Percentiles rank a stretch among this genome's conserved stretches.
Evolutionary conservation across 92 coral and sea anemone genomes (phyloP).

Genomic region (Parazoanthus darwini): DNA sequence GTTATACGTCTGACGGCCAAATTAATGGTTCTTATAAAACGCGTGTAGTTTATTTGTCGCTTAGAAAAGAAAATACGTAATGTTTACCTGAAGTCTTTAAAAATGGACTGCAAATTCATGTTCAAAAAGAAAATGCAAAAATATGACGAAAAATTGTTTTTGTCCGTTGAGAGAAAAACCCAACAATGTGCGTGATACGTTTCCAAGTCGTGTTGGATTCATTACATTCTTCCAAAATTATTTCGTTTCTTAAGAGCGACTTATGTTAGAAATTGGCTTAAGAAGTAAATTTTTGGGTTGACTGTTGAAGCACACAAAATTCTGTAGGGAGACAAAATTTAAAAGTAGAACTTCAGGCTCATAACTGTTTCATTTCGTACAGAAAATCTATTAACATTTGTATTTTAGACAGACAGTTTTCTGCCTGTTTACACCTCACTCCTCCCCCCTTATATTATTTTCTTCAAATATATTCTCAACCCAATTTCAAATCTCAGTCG

Average conservation of each 20-base stretch:
- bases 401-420: constrained; percentile 24
- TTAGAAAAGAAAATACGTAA: background rate
- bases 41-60: background rate
- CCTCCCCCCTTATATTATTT: constrained; percentile 4
- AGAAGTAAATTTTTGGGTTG: background rate
- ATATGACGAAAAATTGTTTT: background rate
- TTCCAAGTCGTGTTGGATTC: too few relatives aligned
- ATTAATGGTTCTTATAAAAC: too few relatives aligned
- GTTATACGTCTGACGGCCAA: background rate
- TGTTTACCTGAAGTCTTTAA: background rate
- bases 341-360: background rate
- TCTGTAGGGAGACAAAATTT: background rate
- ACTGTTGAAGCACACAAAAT: background rate
- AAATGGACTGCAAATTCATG: background rate
- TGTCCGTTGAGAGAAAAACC: background rate
- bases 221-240: too few relatives aligned
- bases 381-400: constrained; percentile 17
- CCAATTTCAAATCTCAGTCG: background rate
- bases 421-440: background rate
- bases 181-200: background rate
- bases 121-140: too few relatives aligned
- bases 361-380: background rate
- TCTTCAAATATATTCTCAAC: background rate
- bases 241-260: too few relatives aligned
- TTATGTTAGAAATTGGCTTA: background rate